phyloP scores from a whole-genome alignment of 1,140 invertebrate genomes.

The Drosophila murphyi region DNA sequence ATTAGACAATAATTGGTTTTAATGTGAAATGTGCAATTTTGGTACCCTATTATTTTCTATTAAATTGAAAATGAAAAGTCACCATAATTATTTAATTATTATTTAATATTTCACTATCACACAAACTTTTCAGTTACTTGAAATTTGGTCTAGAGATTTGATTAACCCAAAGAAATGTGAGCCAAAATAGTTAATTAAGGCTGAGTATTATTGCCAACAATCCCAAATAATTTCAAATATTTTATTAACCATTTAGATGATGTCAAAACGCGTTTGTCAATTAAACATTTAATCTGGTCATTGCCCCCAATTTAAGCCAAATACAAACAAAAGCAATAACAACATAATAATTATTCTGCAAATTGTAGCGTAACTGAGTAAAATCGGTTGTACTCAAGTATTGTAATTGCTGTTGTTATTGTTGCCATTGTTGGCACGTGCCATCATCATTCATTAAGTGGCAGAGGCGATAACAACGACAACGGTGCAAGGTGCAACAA shows the following conservation, averaged over 20 bases:
- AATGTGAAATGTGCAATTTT: too few species aligned
- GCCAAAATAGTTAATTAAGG: not conserved
- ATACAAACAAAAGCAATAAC: slow-evolving; percentile 16
- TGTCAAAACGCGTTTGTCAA: slow-evolving; percentile 54
- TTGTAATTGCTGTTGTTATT: slow-evolving; percentile 18
- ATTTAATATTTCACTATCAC: too few species aligned
- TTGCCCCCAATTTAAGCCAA: slow-evolving; percentile 51
- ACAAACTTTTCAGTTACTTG: too few species aligned
- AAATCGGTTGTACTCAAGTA: slow-evolving; percentile 13
- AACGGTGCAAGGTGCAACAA: slow-evolving; percentile 1
- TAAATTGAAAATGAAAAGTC: too few species aligned
- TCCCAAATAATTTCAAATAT: slow-evolving; percentile 22
- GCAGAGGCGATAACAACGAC: slow-evolving; percentile 30
- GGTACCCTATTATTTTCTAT: too few species aligned
- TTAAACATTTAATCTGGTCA: slow-evolving; percentile 56
- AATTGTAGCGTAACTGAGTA: slow-evolving; percentile 63
- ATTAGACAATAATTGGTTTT: too few species aligned
- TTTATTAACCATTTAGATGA: slow-evolving; percentile 32
- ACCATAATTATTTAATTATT: too few species aligned
- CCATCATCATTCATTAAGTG: slow-evolving; percentile 70
- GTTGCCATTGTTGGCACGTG: slow-evolving; percentile 59
- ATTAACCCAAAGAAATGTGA: too few species aligned
- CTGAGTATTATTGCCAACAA: not conserved
- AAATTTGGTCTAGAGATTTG: too few species aligned
- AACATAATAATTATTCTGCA: slow-evolving; percentile 65